These are phyloP conservation scores for Drosophila dunni DNA, from an alignment of 1,140 invertebrate genomes.

Conservation along the genomic window DNA sequence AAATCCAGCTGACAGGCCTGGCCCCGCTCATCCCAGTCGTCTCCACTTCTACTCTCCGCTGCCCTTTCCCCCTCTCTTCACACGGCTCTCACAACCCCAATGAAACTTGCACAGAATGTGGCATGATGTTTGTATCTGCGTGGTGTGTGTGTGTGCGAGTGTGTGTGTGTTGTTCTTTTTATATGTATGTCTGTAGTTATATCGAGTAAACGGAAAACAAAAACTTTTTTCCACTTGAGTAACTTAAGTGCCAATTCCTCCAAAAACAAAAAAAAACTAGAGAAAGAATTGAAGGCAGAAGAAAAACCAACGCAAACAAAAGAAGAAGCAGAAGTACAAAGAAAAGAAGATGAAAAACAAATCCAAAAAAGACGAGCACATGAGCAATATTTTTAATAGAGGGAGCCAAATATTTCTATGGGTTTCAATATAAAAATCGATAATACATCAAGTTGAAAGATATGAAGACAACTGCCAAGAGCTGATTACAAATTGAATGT, in stretches of 20 bases:
- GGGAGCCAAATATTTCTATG: conserved; percentile 14
- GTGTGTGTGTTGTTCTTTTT: conserved; percentile 9
- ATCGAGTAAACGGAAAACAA: conserved; percentile 81
- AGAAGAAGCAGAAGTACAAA: conserved; percentile 38
- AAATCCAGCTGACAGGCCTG: conserved; percentile 75
- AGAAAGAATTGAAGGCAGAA: conserved; percentile 26
- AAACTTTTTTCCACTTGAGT: conserved; percentile 83
- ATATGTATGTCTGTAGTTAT: conserved; percentile 60
- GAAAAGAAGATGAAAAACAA: conserved; percentile 38
- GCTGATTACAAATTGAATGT: conserved; percentile 24
- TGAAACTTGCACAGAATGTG: conserved; percentile 52
- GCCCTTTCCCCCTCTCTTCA: not conserved
- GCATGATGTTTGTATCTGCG: conserved; percentile 50
- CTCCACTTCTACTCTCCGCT: not conserved
- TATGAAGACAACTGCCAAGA: conserved; percentile 34
- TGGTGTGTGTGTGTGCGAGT: conserved; percentile 23
- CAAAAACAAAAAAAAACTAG: conserved; percentile 45
- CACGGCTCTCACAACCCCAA: conserved; percentile 8
- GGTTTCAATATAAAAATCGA: conserved; percentile 63
- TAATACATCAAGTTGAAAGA: conserved; percentile 56
- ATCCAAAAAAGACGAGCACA: conserved; percentile 39
- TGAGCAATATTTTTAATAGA: conserved; percentile 28
- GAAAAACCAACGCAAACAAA: conserved; percentile 38
- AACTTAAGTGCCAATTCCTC: conserved; percentile 81
- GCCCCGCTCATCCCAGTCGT: conserved; percentile 24